Evolutionary conservation across 2,113 vertebrate genomes (phyloP).

Genomic region (Apistogramma diplotaenia): DNA sequence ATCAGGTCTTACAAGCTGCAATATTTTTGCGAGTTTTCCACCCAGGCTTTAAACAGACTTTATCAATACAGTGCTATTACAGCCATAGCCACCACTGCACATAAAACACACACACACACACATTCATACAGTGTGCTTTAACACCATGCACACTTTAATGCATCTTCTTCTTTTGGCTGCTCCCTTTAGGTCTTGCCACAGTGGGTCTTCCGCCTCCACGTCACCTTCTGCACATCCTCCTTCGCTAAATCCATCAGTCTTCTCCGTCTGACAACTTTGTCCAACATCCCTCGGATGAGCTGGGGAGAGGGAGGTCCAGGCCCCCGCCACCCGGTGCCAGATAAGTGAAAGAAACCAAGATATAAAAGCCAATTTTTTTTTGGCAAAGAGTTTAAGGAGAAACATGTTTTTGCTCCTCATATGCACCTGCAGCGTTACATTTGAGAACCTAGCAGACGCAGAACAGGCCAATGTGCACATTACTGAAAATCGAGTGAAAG

Average conservation of each 20-base stretch:
- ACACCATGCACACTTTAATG: not conserved
- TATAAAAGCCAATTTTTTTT: not conserved
- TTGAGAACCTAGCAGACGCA: not conserved
- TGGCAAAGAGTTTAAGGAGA: not conserved
- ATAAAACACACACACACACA: not conserved
- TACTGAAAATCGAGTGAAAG: not conserved
- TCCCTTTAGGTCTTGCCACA: not conserved
- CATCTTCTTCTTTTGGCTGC: not conserved
- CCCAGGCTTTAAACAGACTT: not conserved
- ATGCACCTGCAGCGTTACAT: conserved; percentile 3
- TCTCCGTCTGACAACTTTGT: too few species aligned
- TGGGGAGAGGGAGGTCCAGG: too few species aligned
- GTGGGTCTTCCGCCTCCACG: not conserved
- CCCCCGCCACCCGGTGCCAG: too few species aligned
- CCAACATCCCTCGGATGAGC: too few species aligned
- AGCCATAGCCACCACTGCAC: not conserved
- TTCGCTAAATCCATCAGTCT: too few species aligned
- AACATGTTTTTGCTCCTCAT: not conserved
- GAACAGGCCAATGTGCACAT: not conserved
- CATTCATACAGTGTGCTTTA: not conserved
- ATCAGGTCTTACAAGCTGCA: not conserved
- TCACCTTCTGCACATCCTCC: not conserved
- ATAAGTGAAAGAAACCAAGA: not conserved
- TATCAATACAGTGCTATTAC: not conserved
- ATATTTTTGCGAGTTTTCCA: not conserved